These are phyloP conservation scores for Phalera bucephala DNA, from an alignment of 2,888 invertebrate species.

Conservation along the genomic window DNA sequence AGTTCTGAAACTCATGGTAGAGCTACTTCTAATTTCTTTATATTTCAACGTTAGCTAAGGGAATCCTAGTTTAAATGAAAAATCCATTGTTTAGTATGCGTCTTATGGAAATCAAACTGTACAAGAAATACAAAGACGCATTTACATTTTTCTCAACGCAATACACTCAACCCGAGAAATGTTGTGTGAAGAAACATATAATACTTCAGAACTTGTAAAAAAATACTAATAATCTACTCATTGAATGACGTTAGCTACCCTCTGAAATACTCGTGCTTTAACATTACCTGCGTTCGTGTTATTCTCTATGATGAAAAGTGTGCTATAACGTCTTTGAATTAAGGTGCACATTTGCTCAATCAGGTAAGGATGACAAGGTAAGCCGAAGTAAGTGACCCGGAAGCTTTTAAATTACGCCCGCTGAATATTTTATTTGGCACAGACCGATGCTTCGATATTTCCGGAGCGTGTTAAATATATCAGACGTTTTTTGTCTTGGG, in stretches of 20 bases:
- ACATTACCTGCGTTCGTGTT: background rate
- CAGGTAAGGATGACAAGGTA: slow-evolving; percentile 45
- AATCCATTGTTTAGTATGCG: no score
- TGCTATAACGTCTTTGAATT: slow-evolving; percentile 34
- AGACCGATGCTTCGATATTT: slow-evolving; percentile 49
- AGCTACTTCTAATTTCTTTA: no score
- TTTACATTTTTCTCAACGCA: no score
- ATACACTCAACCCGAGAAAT: background rate
- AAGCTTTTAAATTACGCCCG: slow-evolving; percentile 64
- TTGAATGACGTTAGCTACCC: slow-evolving; percentile 10
- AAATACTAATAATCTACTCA: slow-evolving; percentile 7
- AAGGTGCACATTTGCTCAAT: slow-evolving; percentile 45
- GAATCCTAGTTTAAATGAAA: no score
- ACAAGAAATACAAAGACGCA: no score
- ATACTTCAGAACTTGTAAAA: background rate
- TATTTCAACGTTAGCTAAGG: no score
- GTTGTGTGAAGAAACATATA: background rate
- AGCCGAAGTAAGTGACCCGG: slow-evolving; percentile 56
- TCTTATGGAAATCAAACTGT: no score
- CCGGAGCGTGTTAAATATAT: slow-evolving; percentile 36
- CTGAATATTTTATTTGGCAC: slow-evolving; percentile 65
- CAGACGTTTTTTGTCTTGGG: slow-evolving; percentile 6
- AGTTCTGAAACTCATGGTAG: no score
- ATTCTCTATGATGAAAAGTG: slow-evolving; percentile 6
- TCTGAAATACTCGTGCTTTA: slow-evolving; percentile 5